Base-by-base conservation (phyloP, 2,888 invertebrate genomes). In the Dexiosoma caninum region DNA sequence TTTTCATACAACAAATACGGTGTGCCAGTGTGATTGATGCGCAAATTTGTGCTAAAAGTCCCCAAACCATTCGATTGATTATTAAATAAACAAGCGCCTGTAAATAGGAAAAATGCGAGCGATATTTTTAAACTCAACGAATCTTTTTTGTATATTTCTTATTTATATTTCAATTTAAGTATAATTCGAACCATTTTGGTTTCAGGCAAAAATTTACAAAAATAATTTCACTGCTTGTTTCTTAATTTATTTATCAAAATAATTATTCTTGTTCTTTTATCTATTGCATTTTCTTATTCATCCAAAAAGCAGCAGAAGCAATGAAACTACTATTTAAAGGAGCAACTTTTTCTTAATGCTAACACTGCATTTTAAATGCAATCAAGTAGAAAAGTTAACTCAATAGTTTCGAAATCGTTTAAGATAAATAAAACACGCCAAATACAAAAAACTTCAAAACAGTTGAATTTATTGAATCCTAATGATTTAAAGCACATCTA, bases 1-100 rank as follows among this genome's bases (percentile, higher is more conserved):
- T 84, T 83, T 83, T 87, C 87, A 80, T 90, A 90, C 9, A 89
- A 85, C 83, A 90, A 85, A 88, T 88, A 90, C 40, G 88, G 88
- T 66, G 89, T 86, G 35, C 89, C 89, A 70, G 86, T 88, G 82
- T 86, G 87, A 86, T 90, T 88, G 83, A 90, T 86, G 82, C 86
- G 85, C 82, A 90, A 85, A 85, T 87, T 85, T 74, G 86, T 84
- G 80, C 88, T 89, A 76, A 83, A 83, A 76, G 83, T 85, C 59
- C 90, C 90, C 67, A 90, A 83, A 78, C 88, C 86, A 71, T 84
- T 86, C 77, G 86, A 85, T 84, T 87, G 87, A 19, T 86, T 85
- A 71, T 84, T 84, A 79, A 84, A 82, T 55, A 85, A 85, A 71
- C 90, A 90, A 70, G 89, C 87, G 82, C 90, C 90, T 90, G 85